Base-by-base conservation (phyloP, 2,888 invertebrate genomes). In the Mylabris sibirica region DNA sequence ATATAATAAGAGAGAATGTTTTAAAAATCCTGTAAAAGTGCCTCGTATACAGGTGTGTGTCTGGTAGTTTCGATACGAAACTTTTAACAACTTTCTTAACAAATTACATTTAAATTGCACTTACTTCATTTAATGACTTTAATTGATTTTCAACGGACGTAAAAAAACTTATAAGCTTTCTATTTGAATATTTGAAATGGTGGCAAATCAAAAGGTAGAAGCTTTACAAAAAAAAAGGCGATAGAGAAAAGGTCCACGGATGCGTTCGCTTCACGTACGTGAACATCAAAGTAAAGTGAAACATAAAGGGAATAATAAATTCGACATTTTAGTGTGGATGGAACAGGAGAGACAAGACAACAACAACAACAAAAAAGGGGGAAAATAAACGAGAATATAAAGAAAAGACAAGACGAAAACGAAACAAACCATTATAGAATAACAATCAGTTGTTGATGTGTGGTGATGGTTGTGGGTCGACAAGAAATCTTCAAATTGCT, bases 241-340 rank as follows among this genome's bases (percentile, higher is more conserved):
- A 38, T 14, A n/a, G 12, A 64, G 64, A 65, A 67, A 64, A 65
- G 68, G 67, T 60, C 38, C 66, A 63, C 70, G 71, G 69, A 60
- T 62, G 73, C 73, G 69, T 63, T 72, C 74, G 75, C 75, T 72
- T 75, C 72, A 69, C 71, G 73, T 78, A 78, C 78, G 79, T 79
- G 77, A 77, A 81, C 80, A 79, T 81, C 80, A 80, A 80, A 81
- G 79, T 75, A 76, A 78, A 74, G 75, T 69, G 75, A 78, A 75
- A 80, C 78, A 81, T 80, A 82, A 80, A 80, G 77, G 74, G 81
- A 81, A 81, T 82, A 81, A 81, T 81, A 82, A 82, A 82, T 82
- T 80, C 70, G 74, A 72, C 72, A 57, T 57, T 57, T 57, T 57
- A 12, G 24, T 24, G 24, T n/a, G 6, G 44, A 17, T n/a, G 17